Base-by-base conservation (phyloP, 2,888 invertebrate genomes). In the Athrips mouffetella region DNA sequence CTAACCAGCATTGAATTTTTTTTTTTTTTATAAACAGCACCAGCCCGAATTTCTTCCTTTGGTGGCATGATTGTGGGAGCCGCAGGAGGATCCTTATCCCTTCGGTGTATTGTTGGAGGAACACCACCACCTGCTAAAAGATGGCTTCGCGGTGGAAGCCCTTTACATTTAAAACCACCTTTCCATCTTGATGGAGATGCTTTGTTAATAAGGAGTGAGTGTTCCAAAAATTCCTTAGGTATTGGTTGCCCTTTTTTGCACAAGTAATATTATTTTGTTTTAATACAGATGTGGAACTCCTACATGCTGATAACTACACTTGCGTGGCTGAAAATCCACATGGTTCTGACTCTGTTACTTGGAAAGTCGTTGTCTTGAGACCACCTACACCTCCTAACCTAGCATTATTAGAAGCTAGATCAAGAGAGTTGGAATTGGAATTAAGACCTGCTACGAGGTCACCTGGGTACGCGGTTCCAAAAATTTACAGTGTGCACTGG, bases 1-100 rank as follows among this genome's bases (percentile, higher is more conserved):
- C 4, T 1, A 15, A 15, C 8, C 5, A 6, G 5, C 33, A 1
- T 15, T 18, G 11, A 1, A 7, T 18, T 10, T 27, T 5, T 7
- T 3, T 16, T 5, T 37, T 2, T 21, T 20, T 2, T 21, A 5
- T 37, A 6, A 11, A n/a, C 11, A 94, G 96, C 94, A 31, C 94
- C 96, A 30, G 96, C 96, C 1, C 90, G 94, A 53, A 96, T 97
- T 51, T 95, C 95, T 0, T 95, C 96, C 6, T 97, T 97, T 68
- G 94, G 96, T 1, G 93, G 93, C 60, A 73, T 91, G 31, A 81
- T 94, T 16, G 90, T 92, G 45, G 92, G 92, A 52, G 91, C 94
- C 0, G 93, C 94, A 48, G 93, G 94, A 40, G 91, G 91, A 0
- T 88, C 91, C 2, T 83, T 94, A 21, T 85, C 91, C 0, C 75